Conservation (phyloP, 1,140 invertebrate genomes). For the Eriocheir sinensis region DNA sequence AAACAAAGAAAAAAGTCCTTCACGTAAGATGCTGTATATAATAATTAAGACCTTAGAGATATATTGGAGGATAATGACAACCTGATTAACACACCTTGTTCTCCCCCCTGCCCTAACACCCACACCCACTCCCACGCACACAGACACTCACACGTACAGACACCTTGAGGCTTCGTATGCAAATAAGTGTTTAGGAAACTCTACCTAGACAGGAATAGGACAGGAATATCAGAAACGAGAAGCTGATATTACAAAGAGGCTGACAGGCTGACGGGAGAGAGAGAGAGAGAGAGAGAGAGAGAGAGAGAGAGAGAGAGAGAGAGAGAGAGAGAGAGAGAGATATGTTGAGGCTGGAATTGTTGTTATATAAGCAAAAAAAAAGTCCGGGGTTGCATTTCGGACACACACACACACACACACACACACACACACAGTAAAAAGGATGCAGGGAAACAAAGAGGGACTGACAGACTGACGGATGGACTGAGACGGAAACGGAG, state of each 20-base stretch:
- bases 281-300: slow-evolving; percentile 2
- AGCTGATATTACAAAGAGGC: not conserved
- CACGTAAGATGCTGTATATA: not conserved
- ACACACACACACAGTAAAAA: not conserved
- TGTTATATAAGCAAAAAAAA: no score
- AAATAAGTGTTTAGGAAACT: slow-evolving; percentile 6
- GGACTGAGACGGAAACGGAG: not conserved
- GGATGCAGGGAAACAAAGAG: no score
- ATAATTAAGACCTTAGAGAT: not conserved
- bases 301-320: slow-evolving; percentile 22
- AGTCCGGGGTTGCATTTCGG: no score
- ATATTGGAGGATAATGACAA: not conserved
- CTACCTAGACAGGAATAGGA: no score
- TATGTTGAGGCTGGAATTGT: no score
- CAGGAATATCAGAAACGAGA: not conserved
- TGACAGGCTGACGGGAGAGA: not conserved
- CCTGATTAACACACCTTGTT: not conserved
- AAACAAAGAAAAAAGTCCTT: no score
- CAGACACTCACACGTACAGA: not conserved
- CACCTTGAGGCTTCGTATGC: not conserved
- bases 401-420: not conserved
- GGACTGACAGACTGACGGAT: not conserved
- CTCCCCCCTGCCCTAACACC: no score
- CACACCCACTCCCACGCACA: no score
- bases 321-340: slow-evolving; percentile 20